Evolutionary conservation across 2,113 vertebrate genomes (phyloP), one percentile per base, ranked within the genome.

Genomic region (Ciconia boyciana): DNA sequence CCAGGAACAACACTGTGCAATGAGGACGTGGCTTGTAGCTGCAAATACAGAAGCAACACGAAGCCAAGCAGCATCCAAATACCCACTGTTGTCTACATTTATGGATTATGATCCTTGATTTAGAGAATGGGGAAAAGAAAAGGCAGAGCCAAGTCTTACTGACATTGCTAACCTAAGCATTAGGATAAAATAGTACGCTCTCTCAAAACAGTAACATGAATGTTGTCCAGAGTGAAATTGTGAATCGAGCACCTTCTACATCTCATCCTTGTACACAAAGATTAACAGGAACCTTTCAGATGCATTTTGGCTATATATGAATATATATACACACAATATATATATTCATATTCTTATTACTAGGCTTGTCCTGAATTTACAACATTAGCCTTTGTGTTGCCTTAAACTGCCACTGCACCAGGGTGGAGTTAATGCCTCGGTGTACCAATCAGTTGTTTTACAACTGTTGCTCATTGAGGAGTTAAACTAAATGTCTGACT

Each of bases 351-450:
- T 54, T 62, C 11, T 48, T 7, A 43, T 61, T 44, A 49, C 3
- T 46, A 69, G 14, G 19, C 11, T 92, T 39, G 69, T 29, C 15
- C 25, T 72, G 34, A 80, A 72, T 46, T 72, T 83, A 80, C 31
- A 89, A 39, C 48, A 64, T 20, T 66, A 80, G 65, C 11, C 8
- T 71, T 62, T 52, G 62, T 0, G 0, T 14, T 70, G 34, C 49
- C 19, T 61, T 75, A 26, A 91, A 65, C 10, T 54, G 31, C 13
- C 34, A 58, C 29, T 29, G 19, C 39, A 70, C 22, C 8, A 41
- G 7, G 4, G 25, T 25, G 16, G 10, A 61, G 36, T 36, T 64
- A 72, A 61, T 16, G n/a, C 21, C 25, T 81, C 0, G 0, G 32
- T 11, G 16, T 26, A 80, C 5, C 17, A 34, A 34, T 39, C 22